Conservation (phyloP, 2,797 vertebrate species). For the Lophius americanus region DNA sequence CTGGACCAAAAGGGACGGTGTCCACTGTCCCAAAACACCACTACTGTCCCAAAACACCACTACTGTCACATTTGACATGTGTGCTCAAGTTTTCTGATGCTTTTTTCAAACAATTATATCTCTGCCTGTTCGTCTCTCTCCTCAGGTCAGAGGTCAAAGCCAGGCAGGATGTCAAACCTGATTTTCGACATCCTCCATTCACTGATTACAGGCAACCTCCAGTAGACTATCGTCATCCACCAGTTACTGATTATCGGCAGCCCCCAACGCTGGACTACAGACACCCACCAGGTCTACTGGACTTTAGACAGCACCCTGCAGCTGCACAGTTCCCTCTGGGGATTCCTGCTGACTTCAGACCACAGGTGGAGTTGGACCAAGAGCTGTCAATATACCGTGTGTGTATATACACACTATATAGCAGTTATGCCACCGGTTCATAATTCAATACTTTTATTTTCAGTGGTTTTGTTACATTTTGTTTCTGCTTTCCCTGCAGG, state of each 20-base stretch:
- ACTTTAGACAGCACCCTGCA: conserved; percentile 94
- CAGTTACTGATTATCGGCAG: conserved; percentile 92
- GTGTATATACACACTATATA: no score
- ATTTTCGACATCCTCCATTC: conserved; percentile 95
- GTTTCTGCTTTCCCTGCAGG: conserved; percentile 77
- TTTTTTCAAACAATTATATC: neutral
- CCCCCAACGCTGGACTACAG: conserved; percentile 94
- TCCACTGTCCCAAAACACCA: neutral
- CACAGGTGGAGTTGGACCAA: conserved; percentile 66
- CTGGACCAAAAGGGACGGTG: neutral
- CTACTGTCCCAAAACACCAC: neutral
- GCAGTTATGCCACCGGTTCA: no score
- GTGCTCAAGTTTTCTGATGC: neutral
- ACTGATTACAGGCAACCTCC: conserved; percentile 97
- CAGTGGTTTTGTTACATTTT: conserved; percentile 2
- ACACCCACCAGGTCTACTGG: conserved; percentile 91
- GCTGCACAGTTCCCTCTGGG: conserved; percentile 88
- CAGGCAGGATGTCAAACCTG: conserved; percentile 98
- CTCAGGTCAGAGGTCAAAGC: conserved; percentile 98
- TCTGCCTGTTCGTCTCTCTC: conserved; percentile 66
- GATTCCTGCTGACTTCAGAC: conserved; percentile 88
- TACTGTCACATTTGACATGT: neutral
- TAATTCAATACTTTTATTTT: neutral
- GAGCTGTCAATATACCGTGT: neutral
- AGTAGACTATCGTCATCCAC: conserved; percentile 93